Base-by-base conservation (phyloP, 23 tunicate genomes). In the Aplidium turbinatum region DNA sequence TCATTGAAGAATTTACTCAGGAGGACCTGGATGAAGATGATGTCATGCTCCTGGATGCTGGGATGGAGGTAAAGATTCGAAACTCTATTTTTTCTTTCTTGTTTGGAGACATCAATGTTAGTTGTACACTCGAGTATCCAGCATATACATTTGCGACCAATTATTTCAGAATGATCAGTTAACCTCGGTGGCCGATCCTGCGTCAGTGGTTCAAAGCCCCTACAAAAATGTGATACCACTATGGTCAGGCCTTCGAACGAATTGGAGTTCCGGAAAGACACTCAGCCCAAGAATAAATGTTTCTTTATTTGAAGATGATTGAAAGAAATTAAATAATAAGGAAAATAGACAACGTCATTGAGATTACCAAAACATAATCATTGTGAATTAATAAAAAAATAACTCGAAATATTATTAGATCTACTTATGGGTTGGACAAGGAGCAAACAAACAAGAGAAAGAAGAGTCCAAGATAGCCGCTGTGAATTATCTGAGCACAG, bases 11-110 rank as follows among this genome's bases (percentile, higher is more conserved):
- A 60, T 94, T 94, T 54, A 32, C 79, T 1, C 99, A 94, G 52
- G 75, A 73, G 3, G 99, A 94, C 55, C 70, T 94, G 31, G 99
- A 94, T 51, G 90, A 82, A 58, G 99, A 94, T 78, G 99, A 94
- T 65, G 99, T 94, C 64, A 94, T 94, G 99, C 85, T 94, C 26
- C 75, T 93, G 7, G 98, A 86, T 62, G 52, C 86, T 27, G 60
- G 31, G 51, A 40, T 86, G 13, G 97, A 91, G 84, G 97, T 84
- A 50, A 35, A 24, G 4, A 13, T 35, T n/a, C n/a, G n/a, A n/a
- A n/a, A n/a, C n/a, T n/a, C n/a, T n/a, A n/a, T n/a, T n/a, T n/a
- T n/a, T n/a, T n/a, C n/a, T n/a, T n/a, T n/a, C n/a, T n/a, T n/a
- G n/a, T n/a, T n/a, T n/a, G n/a, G n/a, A n/a, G n/a, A n/a, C n/a